These are phyloP conservation scores for Tympanoctomys barrerae DNA, from an alignment of 2,797 vertebrate species.

Conservation along the genomic window DNA sequence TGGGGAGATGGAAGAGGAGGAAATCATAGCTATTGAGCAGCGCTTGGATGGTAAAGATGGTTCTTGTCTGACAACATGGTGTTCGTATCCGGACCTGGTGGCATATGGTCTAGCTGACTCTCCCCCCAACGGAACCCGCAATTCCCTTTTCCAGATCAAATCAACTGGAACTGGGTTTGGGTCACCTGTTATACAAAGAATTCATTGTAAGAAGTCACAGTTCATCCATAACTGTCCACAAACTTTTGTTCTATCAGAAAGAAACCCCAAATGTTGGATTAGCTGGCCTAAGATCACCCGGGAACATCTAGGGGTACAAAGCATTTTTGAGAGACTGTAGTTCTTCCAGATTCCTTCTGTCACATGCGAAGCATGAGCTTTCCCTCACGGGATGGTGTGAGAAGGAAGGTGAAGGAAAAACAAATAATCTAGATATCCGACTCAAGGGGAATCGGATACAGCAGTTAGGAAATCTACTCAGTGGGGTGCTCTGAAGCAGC, in stretches of 20 bases:
- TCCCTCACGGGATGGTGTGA: background rate
- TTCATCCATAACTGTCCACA: background rate
- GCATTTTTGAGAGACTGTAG: background rate
- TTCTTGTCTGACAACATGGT: accelerated
- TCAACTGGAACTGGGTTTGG: background rate
- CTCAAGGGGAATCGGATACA: background rate
- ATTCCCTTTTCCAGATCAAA: background rate
- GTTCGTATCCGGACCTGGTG: background rate
- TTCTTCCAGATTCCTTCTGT: background rate
- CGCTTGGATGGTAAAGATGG: background rate
- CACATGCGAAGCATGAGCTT: background rate
- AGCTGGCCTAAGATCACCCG: background rate
- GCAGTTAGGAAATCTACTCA: background rate
- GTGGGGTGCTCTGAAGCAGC: background rate
- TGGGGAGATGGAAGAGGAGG: background rate
- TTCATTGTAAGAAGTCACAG: no score
- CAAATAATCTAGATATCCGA: background rate
- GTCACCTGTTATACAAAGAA: background rate
- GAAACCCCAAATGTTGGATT: background rate
- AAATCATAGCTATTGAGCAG: background rate
- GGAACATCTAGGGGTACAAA: background rate
- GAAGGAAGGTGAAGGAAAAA: background rate
- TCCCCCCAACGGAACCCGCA: no score
- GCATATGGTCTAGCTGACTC: accelerated
- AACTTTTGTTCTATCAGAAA: background rate